Conservation (phyloP, 2,797 vertebrate species). For the Margarornis squamiger region DNA sequence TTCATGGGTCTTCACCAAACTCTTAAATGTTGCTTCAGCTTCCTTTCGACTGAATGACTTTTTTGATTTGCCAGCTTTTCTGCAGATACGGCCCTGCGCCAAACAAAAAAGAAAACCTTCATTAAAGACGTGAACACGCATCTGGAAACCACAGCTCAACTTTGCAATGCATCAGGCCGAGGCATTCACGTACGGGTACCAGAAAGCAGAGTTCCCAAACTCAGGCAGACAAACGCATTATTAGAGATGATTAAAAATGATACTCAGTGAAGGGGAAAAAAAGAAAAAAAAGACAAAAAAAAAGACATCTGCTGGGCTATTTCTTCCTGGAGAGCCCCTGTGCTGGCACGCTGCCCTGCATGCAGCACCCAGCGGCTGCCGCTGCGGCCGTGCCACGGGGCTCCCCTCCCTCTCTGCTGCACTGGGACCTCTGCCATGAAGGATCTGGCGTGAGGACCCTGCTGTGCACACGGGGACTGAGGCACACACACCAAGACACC, state of each 20-base stretch:
- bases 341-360: not conserved
- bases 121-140: not conserved
- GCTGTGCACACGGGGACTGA: accelerated
- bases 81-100: constrained; percentile 94
- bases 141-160: not conserved
- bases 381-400: not conserved
- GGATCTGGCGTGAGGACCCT: accelerated
- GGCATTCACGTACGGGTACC: not conserved
- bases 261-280: not conserved
- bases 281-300: accelerated
- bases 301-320: not conserved
- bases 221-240: not conserved
- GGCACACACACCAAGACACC: accelerated
- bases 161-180: not conserved
- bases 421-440: accelerated
- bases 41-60: constrained; percentile 99
- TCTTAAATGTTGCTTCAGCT: constrained; percentile 99
- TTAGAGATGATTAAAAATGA: not conserved
- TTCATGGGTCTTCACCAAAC: constrained; percentile 99
- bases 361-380: not conserved
- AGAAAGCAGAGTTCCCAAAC: not conserved
- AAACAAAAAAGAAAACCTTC: constrained; percentile 46
- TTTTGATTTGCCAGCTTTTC: constrained; percentile 99
- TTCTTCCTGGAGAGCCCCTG: not conserved
- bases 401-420: not conserved